Evolutionary conservation across 2,888 invertebrate genomes (phyloP), one percentile per base, ranked within the genome.

Genomic region (Boloria selene): DNA sequence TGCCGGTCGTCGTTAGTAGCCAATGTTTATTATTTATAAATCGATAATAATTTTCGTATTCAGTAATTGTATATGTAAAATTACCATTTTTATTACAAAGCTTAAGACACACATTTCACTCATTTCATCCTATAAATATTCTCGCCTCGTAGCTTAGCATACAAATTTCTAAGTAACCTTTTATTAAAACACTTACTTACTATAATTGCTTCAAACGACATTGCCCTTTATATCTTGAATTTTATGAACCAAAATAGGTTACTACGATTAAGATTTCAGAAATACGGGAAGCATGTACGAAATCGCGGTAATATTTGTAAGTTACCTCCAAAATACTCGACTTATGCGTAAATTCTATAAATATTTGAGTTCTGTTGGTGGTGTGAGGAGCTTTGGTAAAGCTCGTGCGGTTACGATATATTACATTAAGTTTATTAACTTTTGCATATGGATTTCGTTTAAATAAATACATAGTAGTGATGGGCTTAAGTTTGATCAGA

Each of bases 291-390:
- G 10, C 17, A 13, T 45, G 51, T 53, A 61, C 31, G 61, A 58
- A 62, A 61, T 69, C 69, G 69, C 58, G 64, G 64, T 66, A 66
- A 69, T 64, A 69, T 66, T 69, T 63, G 69, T 60, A 59, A 66
- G 66, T 69, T 67, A 69, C 66, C 66, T 63, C 56, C 51, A 77
- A 82, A 81, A 82, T 77, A 79, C 74, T 72, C 45, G 73, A 76
- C 75, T 79, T 77, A 75, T 75, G 63, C 66, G 69, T 66, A 64
- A 69, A 66, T 69, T 80, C 76, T 75, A 84, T 84, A 84, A 84
- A 84, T 84, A 84, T 84, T 84, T 82, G 83, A 83, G 77, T 79
- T 81, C 77, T 79, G 76, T 83, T 70, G 54, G 50, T 38, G 38
- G 42, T 54, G 56, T 58, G 51, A 26, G 45, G 31, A 52, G 58